Conservation (phyloP, 2,797 vertebrate genomes). For the Spea hammondii region DNA sequence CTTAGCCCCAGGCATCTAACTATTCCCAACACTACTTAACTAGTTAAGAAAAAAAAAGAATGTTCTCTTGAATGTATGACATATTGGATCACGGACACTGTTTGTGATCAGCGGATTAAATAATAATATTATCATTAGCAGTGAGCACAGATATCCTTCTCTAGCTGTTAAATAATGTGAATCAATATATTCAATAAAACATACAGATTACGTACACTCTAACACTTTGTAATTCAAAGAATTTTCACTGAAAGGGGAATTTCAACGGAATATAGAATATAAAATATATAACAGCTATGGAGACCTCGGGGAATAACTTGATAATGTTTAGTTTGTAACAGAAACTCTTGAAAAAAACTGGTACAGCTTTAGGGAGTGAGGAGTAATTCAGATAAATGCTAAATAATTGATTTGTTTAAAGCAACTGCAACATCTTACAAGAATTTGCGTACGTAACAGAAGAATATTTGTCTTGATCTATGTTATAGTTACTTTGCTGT, state of each 20-base stretch:
- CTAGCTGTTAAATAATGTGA: too few species aligned
- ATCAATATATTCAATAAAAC: background rate
- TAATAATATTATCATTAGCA: too few species aligned
- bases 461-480: conserved; percentile 23
- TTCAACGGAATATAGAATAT: background rate
- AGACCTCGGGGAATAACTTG: conserved; percentile 40
- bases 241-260: background rate
- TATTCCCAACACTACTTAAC: too few species aligned
- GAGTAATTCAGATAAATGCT: conserved; percentile 50
- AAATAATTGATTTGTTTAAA: conserved; percentile 53
- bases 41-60: too few species aligned
- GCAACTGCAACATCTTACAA: conserved; percentile 23
- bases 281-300: conserved; percentile 14
- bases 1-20: too few species aligned
- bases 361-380: conserved; percentile 35
- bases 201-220: background rate
- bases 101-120: too few species aligned
- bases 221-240: background rate
- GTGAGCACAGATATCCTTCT: too few species aligned
- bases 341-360: conserved; percentile 33
- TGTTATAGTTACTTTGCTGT: conserved; percentile 2
- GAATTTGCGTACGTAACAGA: conserved; percentile 23
- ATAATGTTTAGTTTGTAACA: conserved; percentile 50
- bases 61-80: too few species aligned
- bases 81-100: too few species aligned